These are phyloP conservation scores for Ctenosaura bakeri DNA, from an alignment of 2,797 vertebrate genomes.

Conservation along the genomic window DNA sequence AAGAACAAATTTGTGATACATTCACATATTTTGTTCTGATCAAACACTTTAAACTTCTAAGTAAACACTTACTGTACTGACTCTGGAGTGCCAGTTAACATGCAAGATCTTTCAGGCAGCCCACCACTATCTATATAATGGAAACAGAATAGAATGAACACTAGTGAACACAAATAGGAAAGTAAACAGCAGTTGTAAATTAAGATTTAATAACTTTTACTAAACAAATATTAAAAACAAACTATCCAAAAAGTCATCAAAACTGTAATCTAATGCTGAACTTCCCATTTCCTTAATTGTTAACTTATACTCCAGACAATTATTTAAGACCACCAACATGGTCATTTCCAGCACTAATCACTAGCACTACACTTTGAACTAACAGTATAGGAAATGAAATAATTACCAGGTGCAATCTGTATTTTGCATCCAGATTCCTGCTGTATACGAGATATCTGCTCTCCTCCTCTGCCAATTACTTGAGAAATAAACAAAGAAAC, in stretches of 20 bases:
- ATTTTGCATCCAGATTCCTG: slow-evolving; percentile 99
- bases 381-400: background rate
- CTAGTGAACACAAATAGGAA: background rate
- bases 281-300: background rate
- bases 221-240: background rate
- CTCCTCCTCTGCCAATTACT: slow-evolving; percentile 99
- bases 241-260: background rate
- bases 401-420: slow-evolving; percentile 96
- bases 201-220: background rate
- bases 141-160: slow-evolving; percentile 38
- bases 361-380: background rate
- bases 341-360: background rate
- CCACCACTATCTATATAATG: slow-evolving; percentile 92
- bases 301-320: fast-evolving
- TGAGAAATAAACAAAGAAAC: slow-evolving; percentile 52
- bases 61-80: slow-evolving; percentile 91
- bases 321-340: background rate
- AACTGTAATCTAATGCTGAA: background rate
- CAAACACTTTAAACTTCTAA: background rate
- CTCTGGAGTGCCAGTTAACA: slow-evolving; percentile 93
- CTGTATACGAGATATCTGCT: slow-evolving; percentile 98
- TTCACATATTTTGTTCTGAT: background rate
- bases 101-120: slow-evolving; percentile 96
- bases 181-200: background rate
- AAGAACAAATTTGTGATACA: background rate